A percentile compares a stretch with the other conserved stretches of the same genome.
phyloP scores from a whole-genome alignment of 2,797 vertebrate genomes.

The Zalophus californianus region DNA sequence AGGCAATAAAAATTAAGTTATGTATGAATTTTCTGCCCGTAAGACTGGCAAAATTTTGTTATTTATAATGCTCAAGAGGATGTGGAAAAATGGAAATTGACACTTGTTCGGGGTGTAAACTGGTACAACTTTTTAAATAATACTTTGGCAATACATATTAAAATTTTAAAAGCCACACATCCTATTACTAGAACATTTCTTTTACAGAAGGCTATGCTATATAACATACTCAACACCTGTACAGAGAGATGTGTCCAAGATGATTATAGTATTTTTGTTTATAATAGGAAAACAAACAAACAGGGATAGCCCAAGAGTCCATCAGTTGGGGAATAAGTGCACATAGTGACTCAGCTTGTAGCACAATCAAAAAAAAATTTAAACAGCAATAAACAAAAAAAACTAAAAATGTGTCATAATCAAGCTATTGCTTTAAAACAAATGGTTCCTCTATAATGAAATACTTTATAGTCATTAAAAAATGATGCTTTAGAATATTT shows the following conservation, averaged over 20 bases:
- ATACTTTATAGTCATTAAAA: neutral
- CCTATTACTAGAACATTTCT: neutral
- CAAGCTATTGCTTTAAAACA: neutral
- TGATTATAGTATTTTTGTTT: neutral
- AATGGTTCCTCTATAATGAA: neutral
- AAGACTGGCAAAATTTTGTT: neutral
- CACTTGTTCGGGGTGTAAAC: neutral
- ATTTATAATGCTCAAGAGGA: neutral
- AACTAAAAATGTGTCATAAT: neutral
- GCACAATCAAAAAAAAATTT: neutral
- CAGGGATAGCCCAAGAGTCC: neutral
- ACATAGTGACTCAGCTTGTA: neutral
- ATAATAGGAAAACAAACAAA: slow-evolving; percentile 7
- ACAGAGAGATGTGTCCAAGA: neutral
- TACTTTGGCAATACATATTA: neutral
- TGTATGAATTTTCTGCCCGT: neutral
- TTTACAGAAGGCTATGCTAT: neutral
- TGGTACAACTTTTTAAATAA: neutral
- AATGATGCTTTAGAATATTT: neutral
- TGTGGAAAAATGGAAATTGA: neutral
- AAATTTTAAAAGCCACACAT: neutral
- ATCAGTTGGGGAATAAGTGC: neutral
- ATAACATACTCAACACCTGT: neutral
- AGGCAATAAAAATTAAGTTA: slow-evolving; percentile 38
- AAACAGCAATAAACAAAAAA: neutral